A percentile compares a stretch with the other conserved stretches of the same genome.
Evolutionary conservation across 2,113 vertebrate species (phyloP).

Genomic region (Dicerorhinus sumatrensis): DNA sequence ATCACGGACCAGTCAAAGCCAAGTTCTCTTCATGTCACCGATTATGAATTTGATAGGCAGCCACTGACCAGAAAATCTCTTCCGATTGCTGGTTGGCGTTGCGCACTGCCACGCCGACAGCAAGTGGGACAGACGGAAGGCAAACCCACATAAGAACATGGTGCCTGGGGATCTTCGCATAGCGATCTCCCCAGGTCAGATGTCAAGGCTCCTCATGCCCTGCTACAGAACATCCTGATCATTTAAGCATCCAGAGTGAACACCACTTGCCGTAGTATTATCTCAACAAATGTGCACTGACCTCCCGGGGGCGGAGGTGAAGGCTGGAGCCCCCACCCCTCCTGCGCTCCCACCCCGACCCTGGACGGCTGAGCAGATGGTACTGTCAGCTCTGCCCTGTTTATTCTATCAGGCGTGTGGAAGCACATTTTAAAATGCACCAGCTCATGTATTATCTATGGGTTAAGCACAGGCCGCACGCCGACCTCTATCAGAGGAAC

Average conservation of each 20-base stretch:
- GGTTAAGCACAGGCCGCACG: slow-evolving; percentile 91
- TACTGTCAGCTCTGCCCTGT: slow-evolving; percentile 91
- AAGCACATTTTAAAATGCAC: slow-evolving; percentile 89
- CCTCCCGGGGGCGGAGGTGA: slow-evolving; percentile 87
- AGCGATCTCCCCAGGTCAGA: background rate
- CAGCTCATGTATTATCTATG: slow-evolving; percentile 92
- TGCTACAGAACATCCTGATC: slow-evolving; percentile 79
- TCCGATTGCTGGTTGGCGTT: slow-evolving; percentile 4
- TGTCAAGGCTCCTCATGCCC: background rate
- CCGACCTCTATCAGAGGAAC: slow-evolving; percentile 89
- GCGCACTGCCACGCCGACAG: slow-evolving; percentile 10
- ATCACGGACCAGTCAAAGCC: background rate
- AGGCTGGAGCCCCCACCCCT: slow-evolving; percentile 83
- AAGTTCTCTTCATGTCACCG: slow-evolving; percentile 54
- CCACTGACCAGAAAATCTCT: background rate
- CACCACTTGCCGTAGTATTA: slow-evolving; percentile 86
- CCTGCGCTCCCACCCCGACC: slow-evolving; percentile 74
- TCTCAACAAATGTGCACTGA: slow-evolving; percentile 87
- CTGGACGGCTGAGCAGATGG: slow-evolving; percentile 91
- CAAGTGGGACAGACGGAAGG: background rate
- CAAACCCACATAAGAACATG: rapidly evolving
- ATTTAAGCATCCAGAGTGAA: slow-evolving; percentile 89
- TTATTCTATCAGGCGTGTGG: slow-evolving; percentile 91
- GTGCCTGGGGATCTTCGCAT: background rate
- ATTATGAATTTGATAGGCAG: slow-evolving; percentile 55